Base-by-base conservation (phyloP, 2,888 invertebrate genomes). In the Drosophila robusta region DNA sequence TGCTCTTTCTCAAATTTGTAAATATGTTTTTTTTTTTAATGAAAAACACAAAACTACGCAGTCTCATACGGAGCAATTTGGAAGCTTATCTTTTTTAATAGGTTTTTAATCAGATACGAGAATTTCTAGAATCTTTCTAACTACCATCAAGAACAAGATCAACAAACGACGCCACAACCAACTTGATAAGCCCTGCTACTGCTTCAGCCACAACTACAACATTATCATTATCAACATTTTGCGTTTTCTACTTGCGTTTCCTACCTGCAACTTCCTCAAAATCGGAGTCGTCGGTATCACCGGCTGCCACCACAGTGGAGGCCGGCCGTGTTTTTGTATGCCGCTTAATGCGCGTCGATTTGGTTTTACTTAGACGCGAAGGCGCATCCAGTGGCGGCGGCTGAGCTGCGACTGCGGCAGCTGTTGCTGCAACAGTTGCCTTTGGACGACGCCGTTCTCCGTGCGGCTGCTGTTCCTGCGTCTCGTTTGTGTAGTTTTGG, bases 201-300 rank as follows among this genome's bases (percentile, higher is more conserved):
- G 24, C 56, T 47, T 62, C 22, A 42, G 24, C 51, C 41, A 55
- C 46, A 29, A 50, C 56, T 49, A 38, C 44, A 38, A 29, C 44
- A 18, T 18, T 26, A 26, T 29, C 12, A 51, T 34, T 34, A 26
- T 46, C 18, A 64, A 32, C 24, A n/a, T 42, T 56, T 55, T 54
- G 34, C 34, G 24, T 44, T 12, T 44, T 54, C 87, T 90, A 78
- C 90, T 91, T 90, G 87, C 89, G 90, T 89, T 93, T 91, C 90
- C 90, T 90, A 93, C 94, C 94, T 92, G 95, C 94, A 51, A 96
- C 96, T 93, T 96, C 96, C 90, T 96, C 95, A 94, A 95, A 95
- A 88, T 95, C 95, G 54, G 94, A 93, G 83, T 96, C 96, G 55
- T 90, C 90, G 14, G 91, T 82, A 39, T 87, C 87, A 32, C 83